A percentile compares a stretch with the other conserved stretches of the same genome.
Evolutionary conservation across 2,888 invertebrate species (phyloP).

Genomic region (Anagyrus pseudococci): DNA sequence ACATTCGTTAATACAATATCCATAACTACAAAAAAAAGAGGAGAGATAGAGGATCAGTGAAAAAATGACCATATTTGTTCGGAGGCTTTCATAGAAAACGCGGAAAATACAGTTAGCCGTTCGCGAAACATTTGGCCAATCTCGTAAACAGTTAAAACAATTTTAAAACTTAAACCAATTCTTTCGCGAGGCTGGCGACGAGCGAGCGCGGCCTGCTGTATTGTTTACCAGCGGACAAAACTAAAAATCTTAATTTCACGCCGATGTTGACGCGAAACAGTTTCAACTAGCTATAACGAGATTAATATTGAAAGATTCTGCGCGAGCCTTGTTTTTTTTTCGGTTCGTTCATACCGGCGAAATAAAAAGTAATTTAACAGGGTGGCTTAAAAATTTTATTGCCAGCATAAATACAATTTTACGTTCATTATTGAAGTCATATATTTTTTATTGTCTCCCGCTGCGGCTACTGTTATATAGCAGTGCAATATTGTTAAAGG

Average conservation of each 20-base stretch:
- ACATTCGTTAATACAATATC: no score
- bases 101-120: no score
- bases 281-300: constrained; percentile 3
- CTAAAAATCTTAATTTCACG: constrained; percentile 16
- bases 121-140: background rate
- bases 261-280: background rate
- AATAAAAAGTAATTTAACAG: constrained; percentile 6
- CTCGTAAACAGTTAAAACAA: background rate
- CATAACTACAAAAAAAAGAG: no score
- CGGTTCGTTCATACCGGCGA: background rate
- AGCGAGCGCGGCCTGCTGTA: no score
- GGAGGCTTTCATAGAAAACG: no score
- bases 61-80: no score
- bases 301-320: constrained; percentile 2
- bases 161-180: background rate
- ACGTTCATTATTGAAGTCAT: background rate
- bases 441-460: no score
- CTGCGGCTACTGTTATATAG: no score
- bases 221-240: background rate
- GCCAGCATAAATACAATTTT: background rate
- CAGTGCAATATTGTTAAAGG: no score
- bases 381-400: constrained; percentile 5
- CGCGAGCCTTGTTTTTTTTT: background rate
- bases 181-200: background rate
- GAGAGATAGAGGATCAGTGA: no score